Evolutionary conservation across 2,888 invertebrate genomes (phyloP).

Genomic region (Tachina fera): DNA sequence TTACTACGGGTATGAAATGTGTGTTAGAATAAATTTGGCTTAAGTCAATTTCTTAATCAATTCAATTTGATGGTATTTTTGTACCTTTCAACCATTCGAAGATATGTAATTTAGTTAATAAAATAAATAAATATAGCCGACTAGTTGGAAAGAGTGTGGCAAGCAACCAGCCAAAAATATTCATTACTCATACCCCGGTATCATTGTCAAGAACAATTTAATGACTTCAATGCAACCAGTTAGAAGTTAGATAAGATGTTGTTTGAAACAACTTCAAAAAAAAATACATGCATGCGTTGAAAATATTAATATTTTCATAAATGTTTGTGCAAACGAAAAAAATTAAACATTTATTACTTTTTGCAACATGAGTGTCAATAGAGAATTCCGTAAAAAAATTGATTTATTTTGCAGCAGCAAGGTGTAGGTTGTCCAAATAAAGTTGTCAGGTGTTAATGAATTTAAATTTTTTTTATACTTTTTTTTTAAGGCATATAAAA

Average conservation of each 20-base stretch:
- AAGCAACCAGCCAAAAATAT: not conserved
- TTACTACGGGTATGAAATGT: constrained; percentile 16
- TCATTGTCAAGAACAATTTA: constrained; percentile 70
- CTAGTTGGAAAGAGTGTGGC: constrained; percentile 3
- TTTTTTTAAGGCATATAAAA: constrained; percentile 29
- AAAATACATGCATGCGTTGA: constrained; percentile 47
- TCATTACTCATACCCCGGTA: constrained; percentile 5
- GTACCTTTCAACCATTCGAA: constrained; percentile 15
- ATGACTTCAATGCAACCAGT: constrained; percentile 12
- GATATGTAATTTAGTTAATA: constrained; percentile 65
- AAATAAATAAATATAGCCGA: constrained; percentile 29
- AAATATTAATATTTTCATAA: constrained; percentile 59
- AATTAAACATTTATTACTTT: constrained; percentile 16
- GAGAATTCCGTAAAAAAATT: constrained; percentile 63
- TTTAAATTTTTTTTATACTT: constrained; percentile 21
- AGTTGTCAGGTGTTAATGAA: constrained; percentile 72
- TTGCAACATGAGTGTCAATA: constrained; percentile 55
- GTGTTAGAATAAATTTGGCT: constrained; percentile 47
- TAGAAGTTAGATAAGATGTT: constrained; percentile 2
- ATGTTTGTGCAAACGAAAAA: not conserved
- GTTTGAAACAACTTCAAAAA: constrained; percentile 7
- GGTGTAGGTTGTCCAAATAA: constrained; percentile 71
- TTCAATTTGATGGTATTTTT: constrained; percentile 22
- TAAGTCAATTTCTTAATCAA: constrained; percentile 34
- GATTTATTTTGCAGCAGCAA: constrained; percentile 65